Percentiles rank a stretch among this genome's conserved stretches.
Conservation (phyloP, 1,140 invertebrate genomes). For the Cydia pomonella region DNA sequence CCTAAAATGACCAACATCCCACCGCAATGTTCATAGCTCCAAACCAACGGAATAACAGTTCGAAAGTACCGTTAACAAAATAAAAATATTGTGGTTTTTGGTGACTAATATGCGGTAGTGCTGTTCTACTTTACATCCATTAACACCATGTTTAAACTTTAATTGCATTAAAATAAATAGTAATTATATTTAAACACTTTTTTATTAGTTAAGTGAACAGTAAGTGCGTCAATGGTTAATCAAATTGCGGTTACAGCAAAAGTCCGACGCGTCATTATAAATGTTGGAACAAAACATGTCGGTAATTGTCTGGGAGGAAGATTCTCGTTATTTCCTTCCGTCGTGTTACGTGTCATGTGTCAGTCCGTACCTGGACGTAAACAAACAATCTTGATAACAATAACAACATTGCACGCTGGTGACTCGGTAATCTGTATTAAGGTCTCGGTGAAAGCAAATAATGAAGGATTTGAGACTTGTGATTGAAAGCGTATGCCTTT, state of each 20-base stretch:
- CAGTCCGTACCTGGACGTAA: neutral
- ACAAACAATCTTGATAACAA: constrained; percentile 14
- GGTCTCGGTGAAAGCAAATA: constrained; percentile 13
- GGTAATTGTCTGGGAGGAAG: neutral
- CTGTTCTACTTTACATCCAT: neutral
- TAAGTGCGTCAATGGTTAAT: constrained; percentile 5
- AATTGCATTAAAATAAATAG: too few relatives aligned
- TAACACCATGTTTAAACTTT: neutral
- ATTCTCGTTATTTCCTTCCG: neutral
- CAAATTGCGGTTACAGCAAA: neutral
- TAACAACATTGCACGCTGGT: neutral
- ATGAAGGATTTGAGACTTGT: neutral
- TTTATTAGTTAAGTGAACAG: neutral
- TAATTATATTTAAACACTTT: too few relatives aligned
- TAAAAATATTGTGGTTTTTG: neutral
- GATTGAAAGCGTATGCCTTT: neutral
- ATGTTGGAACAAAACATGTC: neutral
- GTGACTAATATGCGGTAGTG: neutral
- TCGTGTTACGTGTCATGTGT: neutral
- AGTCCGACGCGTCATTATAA: neutral
- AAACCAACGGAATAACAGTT: constrained; percentile 8
- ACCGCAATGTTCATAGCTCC: neutral
- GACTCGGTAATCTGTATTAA: neutral
- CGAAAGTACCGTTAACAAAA: neutral
- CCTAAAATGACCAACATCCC: neutral